These are phyloP conservation scores for Ammospiza maritima DNA, from an alignment of 2,797 vertebrate genomes.

Conservation along the genomic window DNA sequence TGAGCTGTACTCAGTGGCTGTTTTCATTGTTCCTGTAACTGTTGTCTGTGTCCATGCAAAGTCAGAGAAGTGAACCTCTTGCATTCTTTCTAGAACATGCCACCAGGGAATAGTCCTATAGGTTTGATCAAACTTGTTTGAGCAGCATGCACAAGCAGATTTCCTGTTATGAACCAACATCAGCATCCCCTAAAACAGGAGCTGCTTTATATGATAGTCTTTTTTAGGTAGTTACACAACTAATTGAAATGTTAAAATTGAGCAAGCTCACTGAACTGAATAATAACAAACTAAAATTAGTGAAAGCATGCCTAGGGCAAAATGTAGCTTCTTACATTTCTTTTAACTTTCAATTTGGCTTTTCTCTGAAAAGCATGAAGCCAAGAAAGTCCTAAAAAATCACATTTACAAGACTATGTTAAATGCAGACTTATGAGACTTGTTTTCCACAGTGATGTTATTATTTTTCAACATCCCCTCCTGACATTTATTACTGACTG, in stretches of 20 bases:
- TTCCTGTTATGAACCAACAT: neutral
- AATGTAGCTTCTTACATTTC: neutral
- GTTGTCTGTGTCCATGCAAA: neutral
- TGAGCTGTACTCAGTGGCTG: neutral
- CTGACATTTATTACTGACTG: neutral
- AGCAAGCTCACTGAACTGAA: constrained; percentile 44
- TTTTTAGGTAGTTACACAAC: constrained; percentile 37
- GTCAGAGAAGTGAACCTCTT: neutral
- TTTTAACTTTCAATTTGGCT: neutral
- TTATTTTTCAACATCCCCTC: neutral
- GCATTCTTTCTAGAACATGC: neutral
- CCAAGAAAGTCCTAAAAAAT: neutral
- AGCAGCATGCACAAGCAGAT: neutral
- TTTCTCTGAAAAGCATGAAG: neutral
- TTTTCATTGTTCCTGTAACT: neutral
- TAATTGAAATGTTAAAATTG: constrained; percentile 46
- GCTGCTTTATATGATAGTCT: neutral
- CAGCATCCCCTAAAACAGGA: neutral
- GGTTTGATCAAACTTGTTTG: neutral
- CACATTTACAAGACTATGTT: neutral
- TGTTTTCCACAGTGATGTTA: neutral
- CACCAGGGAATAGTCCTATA: neutral
- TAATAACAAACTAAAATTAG: constrained; percentile 40
- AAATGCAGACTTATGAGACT: neutral
- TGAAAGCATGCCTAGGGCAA: constrained; percentile 28